A percentile compares a stretch with the other conserved stretches of the same genome.
phyloP scores from a whole-genome alignment of 2,113 vertebrate genomes.

The Gallinago undulata region DNA sequence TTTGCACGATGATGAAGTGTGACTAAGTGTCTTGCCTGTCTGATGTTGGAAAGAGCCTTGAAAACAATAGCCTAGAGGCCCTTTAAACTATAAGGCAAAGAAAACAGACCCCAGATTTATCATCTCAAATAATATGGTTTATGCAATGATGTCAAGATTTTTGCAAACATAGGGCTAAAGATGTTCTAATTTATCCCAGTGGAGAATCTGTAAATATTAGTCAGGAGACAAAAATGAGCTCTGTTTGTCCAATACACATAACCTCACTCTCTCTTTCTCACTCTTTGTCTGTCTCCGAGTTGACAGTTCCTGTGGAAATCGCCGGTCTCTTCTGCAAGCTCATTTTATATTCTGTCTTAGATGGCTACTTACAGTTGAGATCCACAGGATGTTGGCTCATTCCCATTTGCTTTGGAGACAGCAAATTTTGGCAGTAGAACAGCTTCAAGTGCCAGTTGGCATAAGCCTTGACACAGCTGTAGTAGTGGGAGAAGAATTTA shows the following conservation, averaged over 20 bases:
- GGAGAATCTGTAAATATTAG: constrained; percentile 55
- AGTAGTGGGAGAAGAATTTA: constrained; percentile 14
- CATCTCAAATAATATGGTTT: constrained; percentile 42
- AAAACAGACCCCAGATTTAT: constrained; percentile 39
- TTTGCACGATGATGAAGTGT: constrained; percentile 14
- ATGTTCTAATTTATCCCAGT: constrained; percentile 45
- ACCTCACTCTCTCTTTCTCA: not conserved
- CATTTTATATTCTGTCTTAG: constrained; percentile 11
- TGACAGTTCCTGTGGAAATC: not conserved
- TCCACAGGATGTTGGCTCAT: not conserved
- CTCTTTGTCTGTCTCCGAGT: not conserved
- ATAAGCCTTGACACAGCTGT: constrained; percentile 26
- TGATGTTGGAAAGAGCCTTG: not conserved
- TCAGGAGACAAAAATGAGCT: constrained; percentile 57
- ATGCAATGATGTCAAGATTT: constrained; percentile 39
- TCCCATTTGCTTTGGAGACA: constrained; percentile 17
- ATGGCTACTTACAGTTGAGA: constrained; percentile 5
- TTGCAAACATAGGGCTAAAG: constrained; percentile 47
- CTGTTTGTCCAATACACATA: constrained; percentile 9
- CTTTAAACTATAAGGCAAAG: not conserved
- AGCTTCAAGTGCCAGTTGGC: not conserved
- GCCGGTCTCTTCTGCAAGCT: not conserved
- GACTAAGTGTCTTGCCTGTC: not conserved
- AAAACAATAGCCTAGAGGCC: constrained; percentile 32
- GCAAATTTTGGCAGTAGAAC: not conserved